Percentiles rank a stretch among this genome's conserved stretches.
phyloP scores from a whole-genome alignment of 2,888 invertebrate genomes.

The Epinotia brunnichana region DNA sequence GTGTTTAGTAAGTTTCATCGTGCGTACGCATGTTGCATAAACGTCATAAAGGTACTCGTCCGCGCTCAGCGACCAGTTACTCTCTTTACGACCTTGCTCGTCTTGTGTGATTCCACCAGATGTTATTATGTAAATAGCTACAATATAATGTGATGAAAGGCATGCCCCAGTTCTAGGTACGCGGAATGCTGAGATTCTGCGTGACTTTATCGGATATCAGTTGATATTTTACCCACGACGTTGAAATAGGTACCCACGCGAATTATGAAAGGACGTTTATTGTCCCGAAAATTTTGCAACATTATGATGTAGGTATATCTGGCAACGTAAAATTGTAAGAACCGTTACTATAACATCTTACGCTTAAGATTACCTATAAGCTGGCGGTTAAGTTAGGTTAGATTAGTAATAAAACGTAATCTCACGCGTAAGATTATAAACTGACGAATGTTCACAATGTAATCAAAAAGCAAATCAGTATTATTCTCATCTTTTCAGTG shows the following conservation, averaged over 20 bases:
- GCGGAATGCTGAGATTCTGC: slow-evolving; percentile 5
- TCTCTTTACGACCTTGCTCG: slow-evolving; percentile 50
- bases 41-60: not conserved
- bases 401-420: too few relatives aligned
- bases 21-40: slow-evolving; percentile 33
- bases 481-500: not conserved
- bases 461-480: not conserved
- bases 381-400: too few relatives aligned
- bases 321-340: too few relatives aligned
- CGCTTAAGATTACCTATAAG: too few relatives aligned
- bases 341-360: too few relatives aligned
- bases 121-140: slow-evolving; percentile 41
- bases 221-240: slow-evolving; percentile 15
- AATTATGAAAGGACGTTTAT: not conserved
- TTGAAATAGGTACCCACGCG: not conserved
- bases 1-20: too few relatives aligned
- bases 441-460: not conserved
- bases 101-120: slow-evolving; percentile 38
- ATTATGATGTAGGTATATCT: too few relatives aligned
- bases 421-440: too few relatives aligned
- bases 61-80: slow-evolving; percentile 47
- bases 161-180: slow-evolving; percentile 28
- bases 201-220: slow-evolving; percentile 13
- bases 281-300: not conserved
- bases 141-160: slow-evolving; percentile 33